Evolutionary conservation across 2,113 vertebrate genomes (phyloP).

Genomic region (Oreochromis tanganicae): DNA sequence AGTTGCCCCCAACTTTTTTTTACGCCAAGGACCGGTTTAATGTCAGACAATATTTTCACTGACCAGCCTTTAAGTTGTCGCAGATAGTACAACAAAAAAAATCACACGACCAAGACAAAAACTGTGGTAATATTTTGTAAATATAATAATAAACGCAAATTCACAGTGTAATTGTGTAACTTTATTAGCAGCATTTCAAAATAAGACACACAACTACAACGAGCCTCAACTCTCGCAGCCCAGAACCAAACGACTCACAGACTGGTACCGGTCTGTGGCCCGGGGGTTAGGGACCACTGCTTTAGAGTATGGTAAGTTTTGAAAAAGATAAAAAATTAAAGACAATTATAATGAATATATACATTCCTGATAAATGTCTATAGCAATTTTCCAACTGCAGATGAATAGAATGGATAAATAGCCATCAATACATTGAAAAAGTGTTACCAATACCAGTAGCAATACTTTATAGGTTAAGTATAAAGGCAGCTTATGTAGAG

Average conservation of each 20-base stretch:
- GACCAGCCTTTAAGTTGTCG: fast-evolving
- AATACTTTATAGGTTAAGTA: not conserved
- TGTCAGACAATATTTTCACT: not conserved
- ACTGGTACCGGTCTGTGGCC: not conserved
- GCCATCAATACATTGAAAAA: not conserved
- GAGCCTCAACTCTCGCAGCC: fast-evolving
- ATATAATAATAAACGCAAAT: fast-evolving
- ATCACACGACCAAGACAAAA: not conserved
- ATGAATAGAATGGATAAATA: not conserved
- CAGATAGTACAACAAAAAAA: not conserved
- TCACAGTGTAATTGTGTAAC: not conserved
- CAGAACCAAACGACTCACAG: not conserved
- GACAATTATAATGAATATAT: not conserved
- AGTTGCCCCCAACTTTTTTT: fast-evolving
- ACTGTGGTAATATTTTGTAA: not conserved
- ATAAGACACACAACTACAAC: not conserved
- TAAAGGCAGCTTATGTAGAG: not conserved
- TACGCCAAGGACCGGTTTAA: fast-evolving
- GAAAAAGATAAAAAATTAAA: not conserved
- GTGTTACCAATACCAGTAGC: not conserved
- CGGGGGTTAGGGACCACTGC: fast-evolving
- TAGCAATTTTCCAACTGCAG: not conserved
- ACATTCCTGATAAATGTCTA: not conserved
- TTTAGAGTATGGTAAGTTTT: not conserved
- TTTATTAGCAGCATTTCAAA: not conserved